Evolutionary conservation across 2,888 invertebrate genomes (phyloP).

Genomic region (Brassicogethes aeneus): DNA sequence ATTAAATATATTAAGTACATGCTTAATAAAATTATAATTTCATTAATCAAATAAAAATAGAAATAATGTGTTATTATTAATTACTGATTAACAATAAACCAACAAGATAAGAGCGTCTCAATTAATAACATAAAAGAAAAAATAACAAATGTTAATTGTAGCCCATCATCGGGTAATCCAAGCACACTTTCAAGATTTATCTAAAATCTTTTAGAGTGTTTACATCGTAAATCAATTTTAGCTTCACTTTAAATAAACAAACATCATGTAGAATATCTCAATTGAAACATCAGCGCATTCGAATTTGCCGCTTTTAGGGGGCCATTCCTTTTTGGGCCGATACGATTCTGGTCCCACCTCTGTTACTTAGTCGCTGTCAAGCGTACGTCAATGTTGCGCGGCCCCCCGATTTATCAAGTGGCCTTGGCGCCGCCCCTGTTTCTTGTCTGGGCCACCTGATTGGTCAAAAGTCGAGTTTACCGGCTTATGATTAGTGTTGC

Average conservation of each 20-base stretch:
- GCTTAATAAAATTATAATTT: too few species aligned
- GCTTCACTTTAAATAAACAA: neutral
- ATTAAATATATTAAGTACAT: too few species aligned
- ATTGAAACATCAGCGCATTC: conserved; percentile 13
- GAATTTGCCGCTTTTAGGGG: conserved; percentile 37
- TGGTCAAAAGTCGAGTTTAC: conserved; percentile 33
- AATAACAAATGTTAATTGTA: neutral
- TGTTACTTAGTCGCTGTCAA: conserved; percentile 42
- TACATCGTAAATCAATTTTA: conserved; percentile 1
- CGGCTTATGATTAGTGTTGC: conserved; percentile 37
- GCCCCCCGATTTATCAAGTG: conserved; percentile 41
- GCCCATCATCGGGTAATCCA: neutral
- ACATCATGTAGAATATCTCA: neutral
- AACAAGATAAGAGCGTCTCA: too few species aligned
- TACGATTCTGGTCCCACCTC: conserved; percentile 40
- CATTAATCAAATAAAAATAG: too few species aligned
- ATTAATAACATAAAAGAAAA: neutral
- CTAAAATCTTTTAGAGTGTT: neutral
- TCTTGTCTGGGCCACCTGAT: conserved; percentile 28
- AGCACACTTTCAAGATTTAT: conserved; percentile 1
- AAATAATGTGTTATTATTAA: too few species aligned
- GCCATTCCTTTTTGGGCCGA: conserved; percentile 43
- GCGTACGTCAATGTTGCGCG: conserved; percentile 39
- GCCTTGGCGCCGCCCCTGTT: conserved; percentile 38
- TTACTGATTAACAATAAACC: too few species aligned